Evolutionary conservation across 1,140 invertebrate species (phyloP), one percentile per base, ranked within the genome.

Genomic region (Rhagoletis zephyria): DNA sequence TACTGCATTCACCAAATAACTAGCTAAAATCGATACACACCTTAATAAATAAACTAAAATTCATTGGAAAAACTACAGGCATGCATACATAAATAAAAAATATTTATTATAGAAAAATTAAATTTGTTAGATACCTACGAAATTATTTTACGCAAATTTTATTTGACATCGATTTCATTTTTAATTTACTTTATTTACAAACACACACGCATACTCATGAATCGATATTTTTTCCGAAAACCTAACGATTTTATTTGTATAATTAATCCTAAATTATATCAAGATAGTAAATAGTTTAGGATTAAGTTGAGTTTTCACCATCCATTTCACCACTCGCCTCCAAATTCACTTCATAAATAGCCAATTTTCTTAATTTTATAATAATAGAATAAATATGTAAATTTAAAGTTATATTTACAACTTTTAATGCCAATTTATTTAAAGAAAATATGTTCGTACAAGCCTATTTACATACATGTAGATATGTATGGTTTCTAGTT

Each of bases 1-100:
- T 86, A 48, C 59, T 40, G 56, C 85, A 42, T 60, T 40, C 4
- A 63, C 59, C 61, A 40, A 85, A 42, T 9, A 85, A 85, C 48
- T 81, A 81, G 74, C 19, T 81, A 19, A 81, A 81, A 81, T 81
- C 56, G 48, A 42, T 74, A 42, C 5, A 81, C 12, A 56, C 48
- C 56, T 81, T 45, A 81, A 30, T 42, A 19, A 56, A 45, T 42
- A 59, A 16, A 85, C 16, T 81, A 7, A 85, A 59, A 85, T 9
- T 30, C 51, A 60, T 85, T 59, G 12, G 10, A 64, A 86, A 63
- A 81, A 14, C 42, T 16, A 48, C 30, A 81, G 30, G 30, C 30
- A 30, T 30, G 30, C 30, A 30, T 30, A 30, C 30, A 30, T 30
- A 30, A 30, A 30, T 30, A 30, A 30, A 30, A 30, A 30, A 30